These are phyloP conservation scores for Homarus gammarus DNA, from an alignment of 2,888 invertebrate species.

Conservation along the genomic window DNA sequence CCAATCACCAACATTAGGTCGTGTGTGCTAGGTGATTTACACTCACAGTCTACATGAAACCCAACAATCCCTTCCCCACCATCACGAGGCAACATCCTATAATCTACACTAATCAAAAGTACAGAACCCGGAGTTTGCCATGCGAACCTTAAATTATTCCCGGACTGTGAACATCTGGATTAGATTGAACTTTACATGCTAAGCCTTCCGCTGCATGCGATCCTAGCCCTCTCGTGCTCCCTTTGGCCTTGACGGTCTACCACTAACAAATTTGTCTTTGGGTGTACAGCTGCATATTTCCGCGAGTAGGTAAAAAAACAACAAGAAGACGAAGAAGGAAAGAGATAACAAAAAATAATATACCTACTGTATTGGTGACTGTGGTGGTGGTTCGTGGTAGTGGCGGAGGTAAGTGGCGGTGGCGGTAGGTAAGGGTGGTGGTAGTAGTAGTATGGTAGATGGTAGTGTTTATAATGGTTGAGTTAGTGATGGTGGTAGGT, in stretches of 20 bases:
- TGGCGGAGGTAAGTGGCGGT: neutral
- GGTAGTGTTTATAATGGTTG: neutral
- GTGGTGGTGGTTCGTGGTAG: too few relatives aligned
- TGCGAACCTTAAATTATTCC: constrained; percentile 48
- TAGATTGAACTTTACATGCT: constrained; percentile 46
- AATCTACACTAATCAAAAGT: constrained; percentile 55
- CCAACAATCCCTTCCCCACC: constrained; percentile 37
- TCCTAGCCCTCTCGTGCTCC: neutral
- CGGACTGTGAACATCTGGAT: constrained; percentile 39
- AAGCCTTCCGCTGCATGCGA: constrained; percentile 43
- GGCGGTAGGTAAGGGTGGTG: neutral
- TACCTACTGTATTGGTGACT: too few relatives aligned
- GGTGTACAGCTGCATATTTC: constrained; percentile 7
- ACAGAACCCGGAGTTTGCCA: constrained; percentile 44
- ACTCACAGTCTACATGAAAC: constrained; percentile 41
- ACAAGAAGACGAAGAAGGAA: too few relatives aligned
- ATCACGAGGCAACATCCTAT: constrained; percentile 50
- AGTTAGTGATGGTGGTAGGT: neutral
- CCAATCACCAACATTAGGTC: constrained; percentile 56
- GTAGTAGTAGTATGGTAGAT: neutral
- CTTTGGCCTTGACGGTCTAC: constrained; percentile 1
- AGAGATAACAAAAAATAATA: too few relatives aligned
- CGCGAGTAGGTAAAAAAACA: neutral
- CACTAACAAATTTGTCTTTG: constrained; percentile 13
- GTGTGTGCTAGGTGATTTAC: constrained; percentile 53